Evolutionary conservation across 2,888 invertebrate genomes (phyloP).

Genomic region (Rhynchonema sp.): DNA sequence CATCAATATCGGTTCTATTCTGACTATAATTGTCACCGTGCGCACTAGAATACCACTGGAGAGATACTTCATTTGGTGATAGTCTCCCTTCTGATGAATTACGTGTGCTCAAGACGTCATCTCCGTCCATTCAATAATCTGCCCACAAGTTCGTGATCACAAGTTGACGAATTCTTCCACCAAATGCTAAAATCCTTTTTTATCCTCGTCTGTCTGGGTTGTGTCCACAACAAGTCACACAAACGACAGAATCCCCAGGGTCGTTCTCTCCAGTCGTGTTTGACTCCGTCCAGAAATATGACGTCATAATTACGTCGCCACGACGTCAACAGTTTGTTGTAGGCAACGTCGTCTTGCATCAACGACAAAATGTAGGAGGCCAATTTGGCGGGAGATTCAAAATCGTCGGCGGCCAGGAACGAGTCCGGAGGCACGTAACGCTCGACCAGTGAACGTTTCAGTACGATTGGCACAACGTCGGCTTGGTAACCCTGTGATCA

Average conservation of each 20-base stretch:
- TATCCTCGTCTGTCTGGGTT: not conserved
- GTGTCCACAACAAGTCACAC: not conserved
- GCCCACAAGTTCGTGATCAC: not conserved
- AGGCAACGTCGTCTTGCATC: not conserved
- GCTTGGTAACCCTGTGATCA: slow-evolving; percentile 17
- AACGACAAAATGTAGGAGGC: not conserved
- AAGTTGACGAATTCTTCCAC: not conserved
- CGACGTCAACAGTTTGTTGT: not conserved
- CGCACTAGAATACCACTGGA: too few relatives aligned
- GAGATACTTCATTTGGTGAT: too few relatives aligned
- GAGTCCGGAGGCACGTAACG: not conserved
- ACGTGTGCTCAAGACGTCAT: too few relatives aligned
- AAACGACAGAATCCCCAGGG: slow-evolving; percentile 26
- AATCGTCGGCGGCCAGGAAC: not conserved
- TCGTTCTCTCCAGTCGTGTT: slow-evolving; percentile 20
- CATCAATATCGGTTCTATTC: too few relatives aligned
- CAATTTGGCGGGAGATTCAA: not conserved
- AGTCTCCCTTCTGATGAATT: too few relatives aligned
- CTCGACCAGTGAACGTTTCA: slow-evolving; percentile 10
- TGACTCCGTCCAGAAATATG: not conserved
- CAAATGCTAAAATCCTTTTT: not conserved
- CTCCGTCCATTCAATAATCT: too few relatives aligned
- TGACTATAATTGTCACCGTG: too few relatives aligned
- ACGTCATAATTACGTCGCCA: not conserved
- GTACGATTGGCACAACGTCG: slow-evolving; percentile 19